Conservation (phyloP, 2,888 invertebrate genomes). For the Drosophila longiperda region DNA sequence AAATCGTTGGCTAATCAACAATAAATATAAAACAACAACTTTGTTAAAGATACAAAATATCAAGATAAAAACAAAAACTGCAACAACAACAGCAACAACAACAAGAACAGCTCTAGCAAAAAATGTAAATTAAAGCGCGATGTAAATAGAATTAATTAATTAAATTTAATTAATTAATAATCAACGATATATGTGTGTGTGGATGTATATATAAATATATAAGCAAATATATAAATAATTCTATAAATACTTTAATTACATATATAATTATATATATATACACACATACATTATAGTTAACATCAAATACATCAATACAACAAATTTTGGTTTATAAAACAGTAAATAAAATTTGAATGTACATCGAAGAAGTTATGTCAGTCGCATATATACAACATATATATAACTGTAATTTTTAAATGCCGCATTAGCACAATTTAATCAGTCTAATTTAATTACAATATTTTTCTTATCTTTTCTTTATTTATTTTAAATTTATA, state of each 20-base stretch:
- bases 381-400: not conserved
- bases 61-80: conserved; percentile 6
- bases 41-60: not conserved
- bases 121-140: not conserved
- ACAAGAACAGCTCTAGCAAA: conserved; percentile 25
- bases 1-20: not conserved
- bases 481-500: not conserved
- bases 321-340: not conserved
- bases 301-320: not conserved
- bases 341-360: conserved; percentile 3
- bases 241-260: not conserved
- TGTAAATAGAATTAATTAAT: not conserved
- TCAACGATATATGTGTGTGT: not conserved
- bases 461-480: not conserved
- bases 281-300: not conserved
- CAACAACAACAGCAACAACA: conserved; percentile 16
- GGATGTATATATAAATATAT: conserved; percentile 5
- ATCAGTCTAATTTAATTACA: not conserved
- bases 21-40: not conserved
- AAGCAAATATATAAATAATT: not conserved
- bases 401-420: not conserved
- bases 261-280: not conserved
- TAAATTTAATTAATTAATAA: not conserved
- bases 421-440: not conserved
- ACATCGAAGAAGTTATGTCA: conserved; percentile 6